These are phyloP conservation scores for Aporophyla nigra DNA, from an alignment of 2,888 invertebrate species.

Conservation along the genomic window DNA sequence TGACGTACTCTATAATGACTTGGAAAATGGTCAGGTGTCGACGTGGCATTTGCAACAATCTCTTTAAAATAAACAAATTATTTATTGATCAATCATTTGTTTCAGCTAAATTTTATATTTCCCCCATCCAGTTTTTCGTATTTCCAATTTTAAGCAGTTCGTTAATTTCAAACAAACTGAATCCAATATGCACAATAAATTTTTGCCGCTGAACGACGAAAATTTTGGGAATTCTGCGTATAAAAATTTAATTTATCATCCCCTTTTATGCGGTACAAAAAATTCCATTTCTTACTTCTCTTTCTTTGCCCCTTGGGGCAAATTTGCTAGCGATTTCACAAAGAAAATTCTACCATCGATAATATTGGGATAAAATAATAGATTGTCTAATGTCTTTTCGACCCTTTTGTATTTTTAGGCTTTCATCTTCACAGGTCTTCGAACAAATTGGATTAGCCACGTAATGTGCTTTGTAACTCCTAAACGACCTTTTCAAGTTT, in stretches of 20 bases:
- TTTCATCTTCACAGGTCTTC: slow-evolving; percentile 44
- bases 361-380: slow-evolving; percentile 60
- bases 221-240: slow-evolving; percentile 41
- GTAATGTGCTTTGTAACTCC: slow-evolving; percentile 47
- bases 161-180: slow-evolving; percentile 44
- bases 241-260: slow-evolving; percentile 66
- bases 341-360: slow-evolving; percentile 65
- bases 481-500: slow-evolving; percentile 36
- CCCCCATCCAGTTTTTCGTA: neutral
- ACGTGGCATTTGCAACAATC: neutral
- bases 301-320: slow-evolving; percentile 46
- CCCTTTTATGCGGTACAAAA: slow-evolving; percentile 53
- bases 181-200: slow-evolving; percentile 46
- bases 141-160: slow-evolving; percentile 41
- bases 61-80: neutral
- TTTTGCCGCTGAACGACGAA: slow-evolving; percentile 19
- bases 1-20: neutral
- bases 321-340: slow-evolving; percentile 64
- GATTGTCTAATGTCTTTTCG: slow-evolving; percentile 49
- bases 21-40: neutral
- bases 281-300: slow-evolving; percentile 40
- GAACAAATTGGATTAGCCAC: slow-evolving; percentile 51
- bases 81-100: neutral
- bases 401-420: slow-evolving; percentile 52
- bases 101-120: slow-evolving; percentile 5